Evolutionary conservation across 2,113 vertebrate species (phyloP).

Genomic region (Nansenia antarctica): DNA sequence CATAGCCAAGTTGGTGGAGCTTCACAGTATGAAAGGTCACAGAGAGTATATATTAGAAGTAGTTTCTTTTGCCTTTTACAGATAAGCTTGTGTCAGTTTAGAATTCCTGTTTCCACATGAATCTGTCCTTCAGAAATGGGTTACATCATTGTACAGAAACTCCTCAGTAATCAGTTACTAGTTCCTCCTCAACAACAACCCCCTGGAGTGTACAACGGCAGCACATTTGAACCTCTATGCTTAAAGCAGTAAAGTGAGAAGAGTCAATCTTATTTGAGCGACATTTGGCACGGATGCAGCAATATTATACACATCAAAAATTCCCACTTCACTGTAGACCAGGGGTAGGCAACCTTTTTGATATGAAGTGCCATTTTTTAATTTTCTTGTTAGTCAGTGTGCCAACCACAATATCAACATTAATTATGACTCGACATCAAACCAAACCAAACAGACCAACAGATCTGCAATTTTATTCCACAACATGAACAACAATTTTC

Average conservation of each 20-base stretch:
- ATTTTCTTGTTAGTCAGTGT: no score
- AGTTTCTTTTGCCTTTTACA: neutral
- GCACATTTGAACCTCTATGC: neutral
- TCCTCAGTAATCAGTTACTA: neutral
- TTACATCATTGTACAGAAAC: neutral
- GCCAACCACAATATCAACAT: no score
- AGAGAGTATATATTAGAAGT: neutral
- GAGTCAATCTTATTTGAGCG: constrained; percentile 14
- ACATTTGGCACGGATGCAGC: constrained; percentile 2
- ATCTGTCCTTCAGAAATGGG: neutral
- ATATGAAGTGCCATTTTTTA: no score
- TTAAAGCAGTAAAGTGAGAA: constrained; percentile 12
- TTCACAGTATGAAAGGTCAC: neutral
- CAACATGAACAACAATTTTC: no score
- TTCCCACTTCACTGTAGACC: neutral
- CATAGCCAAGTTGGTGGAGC: neutral
- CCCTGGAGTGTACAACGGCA: neutral
- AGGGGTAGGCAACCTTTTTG: no score
- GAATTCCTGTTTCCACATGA: neutral
- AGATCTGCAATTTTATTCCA: no score
- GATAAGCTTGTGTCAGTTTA: neutral
- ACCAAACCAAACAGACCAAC: no score
- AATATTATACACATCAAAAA: neutral
- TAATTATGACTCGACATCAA: no score
- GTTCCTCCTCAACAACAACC: neutral